Base-by-base conservation (phyloP, 64 coral and sea anemone genomes). In the Actinia tenebrosa region DNA sequence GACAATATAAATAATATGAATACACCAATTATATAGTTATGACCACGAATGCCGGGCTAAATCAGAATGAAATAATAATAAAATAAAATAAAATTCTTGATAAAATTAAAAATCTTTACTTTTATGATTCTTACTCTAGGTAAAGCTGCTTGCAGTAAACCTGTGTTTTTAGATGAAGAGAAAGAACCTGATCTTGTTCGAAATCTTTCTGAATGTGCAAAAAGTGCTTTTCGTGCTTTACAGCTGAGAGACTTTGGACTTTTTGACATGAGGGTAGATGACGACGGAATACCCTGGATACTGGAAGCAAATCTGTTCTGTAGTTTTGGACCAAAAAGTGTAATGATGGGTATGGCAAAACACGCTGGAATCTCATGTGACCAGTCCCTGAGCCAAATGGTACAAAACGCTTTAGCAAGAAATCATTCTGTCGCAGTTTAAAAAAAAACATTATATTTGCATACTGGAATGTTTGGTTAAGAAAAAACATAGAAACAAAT, bases 301-400 rank as follows among this genome's bases (percentile, higher is more conserved):
- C 27, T 87, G 17, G 87, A 88, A 80, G 60, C 55, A 44, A 88
- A 88, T 23, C 27, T 88, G 27, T 88, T 80, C 43, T 88, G 87
- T 80, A 77, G 75, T 26, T 88, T 80, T 59, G 77, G 75, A 61
- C 3, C 16, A 80, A 30, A 45, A 17, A 80, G 87, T 63, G 1
- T 80, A 22, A 3, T 88, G 3, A 45, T 22, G 54, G 5, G 20
- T 26, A 44, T 88, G 23, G 87, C 87, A 15, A 80, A 88, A 61
- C 53, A 77, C 19, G 66, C 64, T 75, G 69, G 69, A 75, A 13
- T 75, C 20, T 75, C 69, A 42, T 43, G 27, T 30, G 18, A 75
- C 3, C 9, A 43, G 26, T 37, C 42, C 11, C 1, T 75, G 3
- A 10, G 25, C 10, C 69, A 75, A 75, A 75, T 75, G 11, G 69